A percentile compares a stretch with the other conserved stretches of the same genome.
Evolutionary conservation across 2,113 vertebrate species (phyloP).

Genomic region (Zosterops pallidus): DNA sequence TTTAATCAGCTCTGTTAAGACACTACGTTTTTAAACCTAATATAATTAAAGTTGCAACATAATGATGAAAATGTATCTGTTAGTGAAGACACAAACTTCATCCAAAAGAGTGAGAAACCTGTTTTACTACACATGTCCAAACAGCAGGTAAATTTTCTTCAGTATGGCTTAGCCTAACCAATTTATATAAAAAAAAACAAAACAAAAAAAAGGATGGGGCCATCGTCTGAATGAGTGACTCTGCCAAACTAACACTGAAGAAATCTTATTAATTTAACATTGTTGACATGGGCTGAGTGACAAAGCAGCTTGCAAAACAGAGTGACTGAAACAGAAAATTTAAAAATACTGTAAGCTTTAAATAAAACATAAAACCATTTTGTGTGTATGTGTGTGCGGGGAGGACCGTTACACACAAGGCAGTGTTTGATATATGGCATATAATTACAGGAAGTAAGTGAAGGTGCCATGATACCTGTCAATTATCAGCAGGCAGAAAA

Average conservation of each 20-base stretch:
- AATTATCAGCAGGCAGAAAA: constrained; percentile 77
- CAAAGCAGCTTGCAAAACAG: constrained; percentile 52
- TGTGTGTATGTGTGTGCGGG: not conserved
- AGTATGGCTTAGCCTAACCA: not conserved
- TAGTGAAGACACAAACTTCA: not conserved
- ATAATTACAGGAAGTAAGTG: constrained; percentile 75
- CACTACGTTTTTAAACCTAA: not conserved
- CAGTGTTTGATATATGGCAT: constrained; percentile 64
- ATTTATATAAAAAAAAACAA: not conserved
- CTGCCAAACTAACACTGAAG: constrained; percentile 26
- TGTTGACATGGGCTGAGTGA: constrained; percentile 40
- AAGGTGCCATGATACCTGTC: constrained; percentile 79
- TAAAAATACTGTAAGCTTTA: constrained; percentile 61
- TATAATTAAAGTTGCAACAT: not conserved
- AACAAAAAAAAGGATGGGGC: constrained; percentile 1
- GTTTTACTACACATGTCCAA: not conserved
- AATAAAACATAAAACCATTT: constrained; percentile 77
- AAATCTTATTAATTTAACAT: constrained; percentile 56
- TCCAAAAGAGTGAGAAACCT: not conserved
- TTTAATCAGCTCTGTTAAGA: not conserved
- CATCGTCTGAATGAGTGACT: not conserved
- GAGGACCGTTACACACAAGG: constrained; percentile 28
- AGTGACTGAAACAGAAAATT: constrained; percentile 34
- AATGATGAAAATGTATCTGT: not conserved
- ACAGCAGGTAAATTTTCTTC: not conserved